Evolutionary conservation across 2,888 invertebrate species (phyloP), one percentile per base, ranked within the genome.

Genomic region (Busseola fusca): DNA sequence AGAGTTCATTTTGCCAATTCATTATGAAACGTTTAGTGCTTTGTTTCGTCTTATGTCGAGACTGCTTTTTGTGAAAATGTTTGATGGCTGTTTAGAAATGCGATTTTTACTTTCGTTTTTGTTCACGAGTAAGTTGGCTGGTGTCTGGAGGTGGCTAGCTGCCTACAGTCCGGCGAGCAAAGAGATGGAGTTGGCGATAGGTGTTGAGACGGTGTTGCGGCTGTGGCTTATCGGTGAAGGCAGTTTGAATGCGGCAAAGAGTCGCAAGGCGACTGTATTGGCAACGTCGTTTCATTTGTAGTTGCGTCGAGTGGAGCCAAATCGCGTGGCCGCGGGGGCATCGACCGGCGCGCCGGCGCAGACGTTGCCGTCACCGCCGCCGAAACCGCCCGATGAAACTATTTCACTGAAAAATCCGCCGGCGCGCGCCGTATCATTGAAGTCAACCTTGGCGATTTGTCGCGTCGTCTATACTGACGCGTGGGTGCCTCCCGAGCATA

Each of bases 361-460:
- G 96, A 93, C 96, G 93, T 92, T 92, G 94, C 94, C 96, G 93
- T 92, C 94, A 92, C 91, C 90, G 89, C 87, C 90, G 89, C 89
- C 91, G 90, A 89, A 90, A 89, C 89, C 87, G 87, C 89, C 88
- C 91, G 89, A 91, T 93, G 92, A 93, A 94, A 95, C 93, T 94
- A 94, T 95, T 95, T 94, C 92, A 92, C 95, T 95, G 95, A 95
- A 95, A 95, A 94, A 93, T 94, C 91, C 88, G 90, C 86, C 91
- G 92, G 85, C 92, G 90, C 91, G 92, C 90, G 91, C 86, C 93
- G 90, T 91, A 94, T 92, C 93, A 93, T 93, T 93, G 92, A 91
- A 93, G 91, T 87, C 94, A 94, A 93, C 95, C 95, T 95, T 95
- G 95, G 91, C 91, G 93, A 91, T 92, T 91, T 93, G 94, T 94